Percentiles rank a stretch among this genome's conserved stretches.
Evolutionary conservation across 2,888 invertebrate genomes (phyloP).

Genomic region (Nephrotoma guestfalica): DNA sequence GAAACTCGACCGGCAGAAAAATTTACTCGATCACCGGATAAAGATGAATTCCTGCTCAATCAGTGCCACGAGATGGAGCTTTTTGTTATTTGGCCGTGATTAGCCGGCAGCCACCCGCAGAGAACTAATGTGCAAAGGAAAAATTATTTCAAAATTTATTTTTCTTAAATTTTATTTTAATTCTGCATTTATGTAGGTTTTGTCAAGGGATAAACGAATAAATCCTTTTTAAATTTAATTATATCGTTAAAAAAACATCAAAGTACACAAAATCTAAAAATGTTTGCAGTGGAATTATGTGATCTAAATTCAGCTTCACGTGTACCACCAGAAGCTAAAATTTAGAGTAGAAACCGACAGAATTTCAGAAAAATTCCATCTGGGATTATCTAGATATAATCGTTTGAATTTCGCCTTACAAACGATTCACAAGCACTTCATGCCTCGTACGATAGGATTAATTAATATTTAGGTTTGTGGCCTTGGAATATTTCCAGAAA

Average conservation of each 20-base stretch:
- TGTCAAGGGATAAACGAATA: conserved; percentile 23
- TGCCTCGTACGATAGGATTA: too few species aligned
- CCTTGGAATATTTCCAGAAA: too few species aligned
- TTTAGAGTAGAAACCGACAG: too few species aligned
- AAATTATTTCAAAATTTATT: background rate
- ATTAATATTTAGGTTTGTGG: too few species aligned
- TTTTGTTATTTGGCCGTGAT: background rate
- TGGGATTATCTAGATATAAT: too few species aligned
- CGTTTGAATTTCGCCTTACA: too few species aligned
- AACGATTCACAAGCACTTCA: too few species aligned
- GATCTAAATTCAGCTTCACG: too few species aligned
- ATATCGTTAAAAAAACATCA: conserved; percentile 20
- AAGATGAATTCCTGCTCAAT: background rate
- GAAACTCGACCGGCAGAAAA: background rate
- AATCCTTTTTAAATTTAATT: conserved; percentile 22
- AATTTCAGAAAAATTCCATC: too few species aligned
- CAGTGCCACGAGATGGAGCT: background rate
- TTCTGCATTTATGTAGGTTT: conserved; percentile 12
- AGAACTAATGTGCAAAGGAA: background rate
- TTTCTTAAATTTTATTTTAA: background rate
- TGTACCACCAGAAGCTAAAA: too few species aligned
- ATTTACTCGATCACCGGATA: background rate
- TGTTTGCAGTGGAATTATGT: too few species aligned
- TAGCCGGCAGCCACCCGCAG: background rate
- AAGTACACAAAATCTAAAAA: too few species aligned